phyloP scores from a whole-genome alignment of 1,140 invertebrate species.

The Caenorhabditis remanei region DNA sequence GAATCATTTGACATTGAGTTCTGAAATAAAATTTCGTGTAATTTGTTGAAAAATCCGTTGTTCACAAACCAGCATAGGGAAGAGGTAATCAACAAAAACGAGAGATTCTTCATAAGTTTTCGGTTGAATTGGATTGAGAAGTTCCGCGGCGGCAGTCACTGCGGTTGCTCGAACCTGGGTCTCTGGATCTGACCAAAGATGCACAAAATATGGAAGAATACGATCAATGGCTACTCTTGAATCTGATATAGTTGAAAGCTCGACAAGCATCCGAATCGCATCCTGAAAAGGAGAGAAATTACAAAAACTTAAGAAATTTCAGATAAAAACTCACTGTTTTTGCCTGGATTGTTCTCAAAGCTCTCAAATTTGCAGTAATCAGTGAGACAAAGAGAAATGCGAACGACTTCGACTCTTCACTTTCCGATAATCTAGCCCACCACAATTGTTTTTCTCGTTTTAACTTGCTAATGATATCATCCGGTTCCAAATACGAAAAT shows the following conservation, averaged over 20 bases:
- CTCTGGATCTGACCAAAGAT: slow-evolving; percentile 31
- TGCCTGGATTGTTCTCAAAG: slow-evolving; percentile 68
- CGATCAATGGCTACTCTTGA: slow-evolving; percentile 71
- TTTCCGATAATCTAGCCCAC: slow-evolving; percentile 62
- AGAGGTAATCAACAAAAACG: slow-evolving; percentile 75
- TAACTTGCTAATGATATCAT: slow-evolving; percentile 74
- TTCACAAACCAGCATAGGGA: slow-evolving; percentile 69
- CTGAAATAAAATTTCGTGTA: neutral
- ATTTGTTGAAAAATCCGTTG: neutral
- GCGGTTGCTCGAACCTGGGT: slow-evolving; percentile 72
- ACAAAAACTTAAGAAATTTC: slow-evolving; percentile 16
- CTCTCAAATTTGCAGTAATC: slow-evolving; percentile 73
- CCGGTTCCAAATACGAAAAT: slow-evolving; percentile 64
- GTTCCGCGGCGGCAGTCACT: slow-evolving; percentile 69
- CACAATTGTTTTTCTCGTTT: slow-evolving; percentile 69
- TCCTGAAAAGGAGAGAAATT: slow-evolving; percentile 67
- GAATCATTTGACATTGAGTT: slow-evolving; percentile 29
- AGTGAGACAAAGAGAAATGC: slow-evolving; percentile 74
- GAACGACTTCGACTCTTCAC: slow-evolving; percentile 59
- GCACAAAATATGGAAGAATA: slow-evolving; percentile 74
- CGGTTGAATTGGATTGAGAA: slow-evolving; percentile 66
- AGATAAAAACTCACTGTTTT: slow-evolving; percentile 72
- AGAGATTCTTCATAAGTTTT: slow-evolving; percentile 75
- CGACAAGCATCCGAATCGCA: slow-evolving; percentile 71
- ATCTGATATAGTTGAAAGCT: slow-evolving; percentile 68